Evolutionary conservation across 2,113 vertebrate species (phyloP), one percentile per base, ranked within the genome.

Genomic region (Drymodes brunneopygia): DNA sequence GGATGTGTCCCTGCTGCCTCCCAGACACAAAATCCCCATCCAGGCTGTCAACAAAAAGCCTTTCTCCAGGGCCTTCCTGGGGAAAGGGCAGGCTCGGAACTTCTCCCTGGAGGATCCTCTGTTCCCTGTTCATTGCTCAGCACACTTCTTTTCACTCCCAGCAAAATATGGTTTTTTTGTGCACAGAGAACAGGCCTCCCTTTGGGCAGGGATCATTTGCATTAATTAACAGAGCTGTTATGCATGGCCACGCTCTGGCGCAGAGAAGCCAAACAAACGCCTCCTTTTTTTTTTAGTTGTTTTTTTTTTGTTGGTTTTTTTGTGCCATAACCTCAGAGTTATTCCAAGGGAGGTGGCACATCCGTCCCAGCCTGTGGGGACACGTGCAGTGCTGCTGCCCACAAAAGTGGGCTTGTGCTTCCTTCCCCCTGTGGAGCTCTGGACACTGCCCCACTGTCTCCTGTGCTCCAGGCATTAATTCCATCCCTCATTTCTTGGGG

Each of bases 141-240:
- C 82, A 54, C 7, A 11, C 81, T 86, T 51, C 88, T 93, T 81
- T 92, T 91, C 86, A 47, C 81, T 71, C 78, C 71, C 85, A 2
- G 87, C 94, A 71, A 94, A 92, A 96, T 86, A 56, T 86, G 84
- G 0, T 65, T 45, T 86, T 83, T 82, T 62, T 95, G 94, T 90
- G 82, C 10, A 3, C 31, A 1, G 78, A 81, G 94, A 93, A 96
- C 96, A 96, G 96, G 45, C 91, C 70, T 97, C 94, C 88, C 95
- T 97, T 97, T 95, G 95, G 95, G 87, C 90, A 92, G 78, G 91
- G 86, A 93, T 96, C 93, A 83, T 96, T 97, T 97, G 94, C 92
- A 96, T 97, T 96, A 81, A 96, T 97, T 96, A 96, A 78, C 88
- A 61, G 95, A 84, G 95, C 89, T 57, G 57, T 91, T 96, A 92